These are phyloP conservation scores for Zophobas morio DNA, from an alignment of 1,140 invertebrate genomes.

Conservation along the genomic window DNA sequence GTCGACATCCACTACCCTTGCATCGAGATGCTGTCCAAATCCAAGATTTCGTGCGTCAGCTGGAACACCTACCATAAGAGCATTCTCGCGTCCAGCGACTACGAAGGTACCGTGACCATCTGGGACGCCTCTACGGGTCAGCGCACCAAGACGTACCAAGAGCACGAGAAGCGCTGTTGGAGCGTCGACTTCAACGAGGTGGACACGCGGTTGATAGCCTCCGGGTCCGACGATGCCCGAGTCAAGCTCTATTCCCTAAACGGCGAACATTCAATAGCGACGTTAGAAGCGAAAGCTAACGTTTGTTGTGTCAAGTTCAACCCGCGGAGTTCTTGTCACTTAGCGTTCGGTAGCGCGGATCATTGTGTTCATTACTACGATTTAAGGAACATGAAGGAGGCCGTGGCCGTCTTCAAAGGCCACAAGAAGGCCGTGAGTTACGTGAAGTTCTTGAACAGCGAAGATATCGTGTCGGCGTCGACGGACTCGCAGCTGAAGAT, in stretches of 20 bases:
- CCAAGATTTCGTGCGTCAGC: slow-evolving; percentile 95
- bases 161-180: slow-evolving; percentile 98
- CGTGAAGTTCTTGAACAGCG: slow-evolving; percentile 92
- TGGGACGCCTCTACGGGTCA: slow-evolving; percentile 93
- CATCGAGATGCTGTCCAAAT: slow-evolving; percentile 93
- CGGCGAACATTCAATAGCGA: slow-evolving; percentile 88
- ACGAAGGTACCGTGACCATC: slow-evolving; percentile 93
- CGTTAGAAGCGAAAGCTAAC: slow-evolving; percentile 92
- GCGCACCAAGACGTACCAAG: slow-evolving; percentile 82
- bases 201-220: slow-evolving; percentile 92
- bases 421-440: slow-evolving; percentile 97
- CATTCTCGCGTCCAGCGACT: slow-evolving; percentile 91
- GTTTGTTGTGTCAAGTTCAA: slow-evolving; percentile 98
- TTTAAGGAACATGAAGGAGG: slow-evolving; percentile 86
- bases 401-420: slow-evolving; percentile 89
- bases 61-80: slow-evolving; percentile 96
- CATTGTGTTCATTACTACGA: slow-evolving; percentile 98
- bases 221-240: slow-evolving; percentile 94
- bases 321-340: slow-evolving; percentile 86
- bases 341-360: slow-evolving; percentile 96
- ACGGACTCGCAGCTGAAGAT: slow-evolving; percentile 96
- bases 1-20: slow-evolving; percentile 94
- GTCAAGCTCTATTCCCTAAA: slow-evolving; percentile 96
- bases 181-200: slow-evolving; percentile 96
- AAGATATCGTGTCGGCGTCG: slow-evolving; percentile 94